Base-by-base conservation (phyloP, 1,140 invertebrate genomes). In the Drosophila burlai region DNA sequence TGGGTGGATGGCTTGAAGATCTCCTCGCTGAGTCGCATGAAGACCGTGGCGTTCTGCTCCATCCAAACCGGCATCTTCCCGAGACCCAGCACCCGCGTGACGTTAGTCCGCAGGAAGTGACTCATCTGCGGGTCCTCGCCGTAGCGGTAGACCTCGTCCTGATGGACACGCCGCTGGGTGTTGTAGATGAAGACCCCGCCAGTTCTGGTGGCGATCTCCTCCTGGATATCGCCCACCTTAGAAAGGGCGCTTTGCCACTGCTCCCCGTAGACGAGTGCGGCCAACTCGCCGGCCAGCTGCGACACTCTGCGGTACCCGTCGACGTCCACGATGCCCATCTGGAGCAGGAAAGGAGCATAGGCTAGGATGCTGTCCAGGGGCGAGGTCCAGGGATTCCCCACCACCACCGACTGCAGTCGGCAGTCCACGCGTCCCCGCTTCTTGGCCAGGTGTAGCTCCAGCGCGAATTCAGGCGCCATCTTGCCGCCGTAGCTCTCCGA, bases 401-500 rank as follows among this genome's bases (percentile, higher is more conserved):
- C 94, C 3, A 95, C 96, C 13, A 98, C 95, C 4, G 97, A 97
- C 81, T 94, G 94, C 47, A 98, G 95, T 62, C 96, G 97, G 47
- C 95, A 96, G 7, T 94, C 93, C 2, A 98, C 94, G 38, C 93
- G 94, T 5, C 94, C 95, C 1, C 83, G 89, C 71, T 94, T 74
- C 74, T 96, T 95, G 43, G 95, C 96, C 95, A 97, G 79, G 63
- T 86, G 78, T 40, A 92, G 66, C 57, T 93, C 83, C 31, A 92
- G 72, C 2, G 94, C 96, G 84, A 98, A 97, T 79, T 97, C 96
- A 11, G 96, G 95, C 1, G 97, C 95, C 96, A 98, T 98, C 94
- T 98, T 98, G 2, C 97, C 97, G 38, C 97, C 97, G 93, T 98
- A 98, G 1, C 97, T 98, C 92, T 98, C 97, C 26, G 95, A 96